These are phyloP conservation scores for Drosophila picticornis DNA, from an alignment of 2,888 invertebrate species.

Conservation along the genomic window DNA sequence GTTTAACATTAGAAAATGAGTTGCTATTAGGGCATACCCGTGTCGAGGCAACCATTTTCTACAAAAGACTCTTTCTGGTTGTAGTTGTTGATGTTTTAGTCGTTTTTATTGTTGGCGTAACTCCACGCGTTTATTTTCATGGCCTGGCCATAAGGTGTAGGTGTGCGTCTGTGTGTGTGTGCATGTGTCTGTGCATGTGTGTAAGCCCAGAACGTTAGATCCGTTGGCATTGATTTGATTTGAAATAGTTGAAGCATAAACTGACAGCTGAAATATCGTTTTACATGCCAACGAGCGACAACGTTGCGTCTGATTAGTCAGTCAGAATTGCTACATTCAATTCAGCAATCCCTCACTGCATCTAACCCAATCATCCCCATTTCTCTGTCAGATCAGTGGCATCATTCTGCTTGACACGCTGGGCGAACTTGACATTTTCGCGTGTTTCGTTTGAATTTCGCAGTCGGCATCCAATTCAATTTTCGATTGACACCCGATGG, in stretches of 20 bases:
- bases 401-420: slow-evolving; percentile 45
- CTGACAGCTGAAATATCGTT: slow-evolving; percentile 78
- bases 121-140: slow-evolving; percentile 44
- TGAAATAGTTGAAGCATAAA: slow-evolving; percentile 77
- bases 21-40: slow-evolving; percentile 17
- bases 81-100: slow-evolving; percentile 9
- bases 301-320: slow-evolving; percentile 73
- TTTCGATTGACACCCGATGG: slow-evolving; percentile 40
- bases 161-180: slow-evolving; percentile 31
- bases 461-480: slow-evolving; percentile 53
- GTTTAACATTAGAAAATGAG: not conserved
- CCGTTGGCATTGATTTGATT: slow-evolving; percentile 77
- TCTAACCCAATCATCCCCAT: not conserved
- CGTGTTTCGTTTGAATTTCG: slow-evolving; percentile 50
- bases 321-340: slow-evolving; percentile 45
- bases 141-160: slow-evolving; percentile 44
- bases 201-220: slow-evolving; percentile 51
- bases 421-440: slow-evolving; percentile 73
- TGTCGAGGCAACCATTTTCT: not conserved
- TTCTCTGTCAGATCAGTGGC: slow-evolving; percentile 2
- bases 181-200: slow-evolving; percentile 20
- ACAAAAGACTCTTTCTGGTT: slow-evolving; percentile 13
- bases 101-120: slow-evolving; percentile 35
- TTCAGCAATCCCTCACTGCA: not conserved
- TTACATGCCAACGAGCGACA: slow-evolving; percentile 67